A percentile compares a stretch with the other conserved stretches of the same genome.
phyloP scores from a whole-genome alignment of 2,888 invertebrate species.

The Drosophila quinaria region DNA sequence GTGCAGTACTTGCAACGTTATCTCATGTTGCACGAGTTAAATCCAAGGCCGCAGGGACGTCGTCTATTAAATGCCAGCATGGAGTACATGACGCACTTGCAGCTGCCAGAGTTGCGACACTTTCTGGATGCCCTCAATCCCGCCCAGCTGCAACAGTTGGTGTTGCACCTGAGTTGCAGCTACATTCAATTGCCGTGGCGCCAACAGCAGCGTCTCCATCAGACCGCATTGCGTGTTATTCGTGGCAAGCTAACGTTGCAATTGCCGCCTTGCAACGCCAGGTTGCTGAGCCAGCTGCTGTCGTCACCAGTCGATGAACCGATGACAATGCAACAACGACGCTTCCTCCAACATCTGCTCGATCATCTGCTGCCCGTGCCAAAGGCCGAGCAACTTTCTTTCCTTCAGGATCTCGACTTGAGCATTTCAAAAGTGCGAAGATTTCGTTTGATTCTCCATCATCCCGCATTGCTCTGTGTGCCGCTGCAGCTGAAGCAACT shows the following conservation, averaged over 20 bases:
- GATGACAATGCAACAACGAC: constrained; percentile 4
- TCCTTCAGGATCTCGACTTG: not conserved
- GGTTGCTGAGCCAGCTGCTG: not conserved
- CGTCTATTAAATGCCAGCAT: constrained; percentile 13
- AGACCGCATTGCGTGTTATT: not conserved
- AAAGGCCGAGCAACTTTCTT: not conserved
- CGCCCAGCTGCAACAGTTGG: constrained; percentile 15
- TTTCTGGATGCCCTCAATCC: constrained; percentile 16
- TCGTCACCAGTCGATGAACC: constrained; percentile 12
- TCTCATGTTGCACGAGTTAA: constrained; percentile 4
- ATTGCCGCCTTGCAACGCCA: not conserved
- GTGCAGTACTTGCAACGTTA: constrained; percentile 6
- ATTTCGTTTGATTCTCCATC: constrained; percentile 11
- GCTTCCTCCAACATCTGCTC: constrained; percentile 15
- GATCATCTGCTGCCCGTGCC: constrained; percentile 21
- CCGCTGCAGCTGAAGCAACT: constrained; percentile 11
- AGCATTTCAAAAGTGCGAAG: not conserved
- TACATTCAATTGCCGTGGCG: not conserved
- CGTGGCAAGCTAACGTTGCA: not conserved
- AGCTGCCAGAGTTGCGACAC: not conserved
- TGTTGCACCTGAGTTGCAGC: constrained; percentile 7
- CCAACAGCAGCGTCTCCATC: constrained; percentile 13
- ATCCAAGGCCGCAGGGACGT: constrained; percentile 9
- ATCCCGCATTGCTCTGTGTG: constrained; percentile 17
- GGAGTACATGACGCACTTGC: constrained; percentile 11